Evolutionary conservation across 2,888 invertebrate species (phyloP).

Genomic region (Phalangium opilio): DNA sequence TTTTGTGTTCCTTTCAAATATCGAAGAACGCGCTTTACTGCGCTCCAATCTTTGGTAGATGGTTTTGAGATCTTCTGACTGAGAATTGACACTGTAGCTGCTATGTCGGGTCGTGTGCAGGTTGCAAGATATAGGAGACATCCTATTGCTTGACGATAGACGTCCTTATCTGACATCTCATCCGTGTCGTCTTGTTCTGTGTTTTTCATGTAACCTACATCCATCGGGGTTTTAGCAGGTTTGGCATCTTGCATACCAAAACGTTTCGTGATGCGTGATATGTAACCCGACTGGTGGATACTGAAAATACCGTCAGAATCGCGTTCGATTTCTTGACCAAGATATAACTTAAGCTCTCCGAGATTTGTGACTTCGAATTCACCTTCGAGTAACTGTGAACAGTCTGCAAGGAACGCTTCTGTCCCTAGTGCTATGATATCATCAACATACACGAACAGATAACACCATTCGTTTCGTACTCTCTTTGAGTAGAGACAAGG

Average conservation of each 20-base stretch:
- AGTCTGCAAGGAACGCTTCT: not conserved
- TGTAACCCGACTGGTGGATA: too few species aligned
- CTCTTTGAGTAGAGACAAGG: not conserved
- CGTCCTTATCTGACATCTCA: not conserved
- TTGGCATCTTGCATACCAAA: too few species aligned
- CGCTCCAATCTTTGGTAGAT: not conserved
- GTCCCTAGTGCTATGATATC: slow-evolving; percentile 5
- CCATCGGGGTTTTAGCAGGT: too few species aligned
- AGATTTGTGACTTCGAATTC: not conserved
- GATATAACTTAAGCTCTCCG: not conserved
- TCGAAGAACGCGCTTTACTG: not conserved
- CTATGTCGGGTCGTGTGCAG: too few species aligned
- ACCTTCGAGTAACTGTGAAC: not conserved
- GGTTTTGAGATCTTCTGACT: not conserved
- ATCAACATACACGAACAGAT: slow-evolving; percentile 17
- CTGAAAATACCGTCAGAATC: not conserved
- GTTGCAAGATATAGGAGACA: too few species aligned
- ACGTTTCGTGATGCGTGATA: too few species aligned
- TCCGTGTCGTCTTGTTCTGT: too few species aligned
- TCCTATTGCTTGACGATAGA: not conserved
- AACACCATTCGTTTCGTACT: not conserved
- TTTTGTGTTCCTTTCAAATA: slow-evolving; percentile 1
- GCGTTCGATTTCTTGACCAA: slow-evolving; percentile 4
- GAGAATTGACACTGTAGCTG: not conserved
- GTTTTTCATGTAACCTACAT: too few species aligned